These are phyloP conservation scores for Yasuhikotakia modesta DNA, from an alignment of 2,797 vertebrate species.

Conservation along the genomic window DNA sequence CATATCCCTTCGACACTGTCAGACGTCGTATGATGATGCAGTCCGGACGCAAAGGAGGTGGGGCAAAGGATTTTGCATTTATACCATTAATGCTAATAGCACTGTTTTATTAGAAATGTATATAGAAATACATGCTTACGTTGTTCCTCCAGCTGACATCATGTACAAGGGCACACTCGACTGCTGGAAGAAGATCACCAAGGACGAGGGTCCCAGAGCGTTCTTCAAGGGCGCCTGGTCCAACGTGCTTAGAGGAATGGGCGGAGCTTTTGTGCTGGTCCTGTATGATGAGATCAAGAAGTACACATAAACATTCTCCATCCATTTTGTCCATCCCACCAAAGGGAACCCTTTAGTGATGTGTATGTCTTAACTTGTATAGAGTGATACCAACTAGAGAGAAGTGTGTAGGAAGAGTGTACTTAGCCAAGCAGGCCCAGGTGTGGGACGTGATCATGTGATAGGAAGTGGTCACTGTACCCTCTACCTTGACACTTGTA, in stretches of 20 bases:
- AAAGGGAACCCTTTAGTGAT: constrained; percentile 65
- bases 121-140: background rate
- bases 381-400: constrained; percentile 74
- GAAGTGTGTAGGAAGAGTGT: constrained; percentile 63
- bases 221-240: constrained; percentile 99
- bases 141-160: constrained; percentile 85
- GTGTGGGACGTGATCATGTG: constrained; percentile 39
- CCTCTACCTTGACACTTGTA: constrained; percentile 62
- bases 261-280: constrained; percentile 96
- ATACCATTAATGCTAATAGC: background rate
- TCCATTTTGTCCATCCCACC: constrained; percentile 49
- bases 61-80: constrained; percentile 58
- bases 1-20: constrained; percentile 98
- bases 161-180: constrained; percentile 98
- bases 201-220: constrained; percentile 91
- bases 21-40: constrained; percentile 99
- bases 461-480: constrained; percentile 30
- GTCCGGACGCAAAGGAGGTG: constrained; percentile 97
- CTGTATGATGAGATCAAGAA: constrained; percentile 99
- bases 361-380: constrained; percentile 78
- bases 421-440: constrained; percentile 58
- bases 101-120: background rate
- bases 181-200: constrained; percentile 77
- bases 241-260: constrained; percentile 97
- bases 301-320: constrained; percentile 77